Conservation (phyloP, 2,113 vertebrate species). For the Glaucidium brasilianum region DNA sequence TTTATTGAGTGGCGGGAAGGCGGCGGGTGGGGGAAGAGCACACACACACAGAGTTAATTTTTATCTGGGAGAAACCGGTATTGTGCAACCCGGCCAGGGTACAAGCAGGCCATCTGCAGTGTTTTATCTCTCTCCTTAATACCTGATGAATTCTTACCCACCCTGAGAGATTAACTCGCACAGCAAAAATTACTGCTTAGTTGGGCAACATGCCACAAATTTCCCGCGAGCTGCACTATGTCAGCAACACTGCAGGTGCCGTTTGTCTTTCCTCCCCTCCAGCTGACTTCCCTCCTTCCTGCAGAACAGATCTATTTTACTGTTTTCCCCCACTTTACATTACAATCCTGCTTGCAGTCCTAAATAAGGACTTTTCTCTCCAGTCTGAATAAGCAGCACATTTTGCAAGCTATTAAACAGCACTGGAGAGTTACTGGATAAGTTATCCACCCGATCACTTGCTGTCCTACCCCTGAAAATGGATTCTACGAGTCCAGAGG, state of each 20-base stretch:
- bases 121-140: constrained; percentile 12
- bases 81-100: not conserved
- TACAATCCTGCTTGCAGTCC: not conserved
- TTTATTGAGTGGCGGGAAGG: not conserved
- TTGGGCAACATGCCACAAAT: not conserved
- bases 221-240: not conserved
- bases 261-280: not conserved
- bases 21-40: not conserved
- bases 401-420: not conserved
- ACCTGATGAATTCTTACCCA: constrained; percentile 7
- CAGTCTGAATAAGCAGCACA: not conserved
- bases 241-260: not conserved
- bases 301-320: not conserved
- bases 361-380: not conserved
- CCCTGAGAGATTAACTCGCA: not conserved
- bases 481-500: not conserved
- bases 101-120: not conserved
- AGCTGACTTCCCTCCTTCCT: not conserved
- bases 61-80: constrained; percentile 42
- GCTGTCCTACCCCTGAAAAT: not conserved
- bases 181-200: not conserved
- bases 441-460: not conserved
- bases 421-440: not conserved
- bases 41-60: not conserved
- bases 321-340: not conserved